Base-by-base conservation (phyloP, 2,888 invertebrate genomes). In the Plebejus anna region DNA sequence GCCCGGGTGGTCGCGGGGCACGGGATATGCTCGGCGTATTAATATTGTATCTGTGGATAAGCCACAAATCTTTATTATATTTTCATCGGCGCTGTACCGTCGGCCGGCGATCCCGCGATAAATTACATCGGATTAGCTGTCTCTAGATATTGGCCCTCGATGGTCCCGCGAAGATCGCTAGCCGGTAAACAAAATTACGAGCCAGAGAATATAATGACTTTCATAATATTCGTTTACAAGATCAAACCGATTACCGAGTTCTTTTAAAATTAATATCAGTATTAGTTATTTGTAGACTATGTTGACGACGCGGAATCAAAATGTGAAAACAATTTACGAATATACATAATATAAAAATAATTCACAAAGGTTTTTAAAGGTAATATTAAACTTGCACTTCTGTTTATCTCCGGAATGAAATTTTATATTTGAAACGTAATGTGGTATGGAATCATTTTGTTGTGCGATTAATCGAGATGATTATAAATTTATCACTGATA, bases 41-140 rank as follows among this genome's bases (percentile, higher is more conserved):
- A 71, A 71, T 71, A 42, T 42, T 22, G 71, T 42, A 42, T 42
- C 32, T 36, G 75, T 61, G 66, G 28, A 22, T 75, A 4, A 70
- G 61, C 42, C 4, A 22, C 47, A 75, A 47, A 47, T 47, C 75
- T 42, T 75, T 75, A 61, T 61, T 75, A 75, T 75, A 70, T 70
- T 70, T 66, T 75, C 66, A 61, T 75, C 59, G 66, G 28, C 51
- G 70, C 70, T 47, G 47, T 32, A 70, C 47, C 70, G 47, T 47
- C 2, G 70, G 13, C 16, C 28, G 1, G 32, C 70, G 70, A 11
- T 59, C 61, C 61, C 11, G 66, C 66, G 66, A 66, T 66, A 36
- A 36, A 32, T 66, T 32, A 66, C 66, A 13, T 13, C 32, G 5
- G 66, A 66, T 66, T 32, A 66, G 66, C 36, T 5, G 61, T 9